Percentiles rank a stretch among this genome's conserved stretches.
phyloP scores from a whole-genome alignment of 2,888 invertebrate genomes.

The Zygothrica quintamaculata region DNA sequence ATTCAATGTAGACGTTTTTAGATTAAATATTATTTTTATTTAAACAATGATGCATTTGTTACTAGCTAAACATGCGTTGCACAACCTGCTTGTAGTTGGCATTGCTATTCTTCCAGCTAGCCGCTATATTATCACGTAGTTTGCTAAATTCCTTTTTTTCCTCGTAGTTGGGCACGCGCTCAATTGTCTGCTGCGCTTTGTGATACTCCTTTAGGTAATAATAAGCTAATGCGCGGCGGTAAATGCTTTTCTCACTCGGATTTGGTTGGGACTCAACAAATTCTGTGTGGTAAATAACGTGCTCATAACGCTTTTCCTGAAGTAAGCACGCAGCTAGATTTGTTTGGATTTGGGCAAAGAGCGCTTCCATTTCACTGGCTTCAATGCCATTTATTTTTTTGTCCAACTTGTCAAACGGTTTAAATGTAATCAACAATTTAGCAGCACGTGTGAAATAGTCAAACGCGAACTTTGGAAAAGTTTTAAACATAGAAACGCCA shows the following conservation, averaged over 20 bases:
- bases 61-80: slow-evolving; percentile 85
- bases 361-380: slow-evolving; percentile 85
- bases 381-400: slow-evolving; percentile 80
- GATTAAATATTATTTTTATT: slow-evolving; percentile 50
- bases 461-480: slow-evolving; percentile 89
- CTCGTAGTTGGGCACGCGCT: slow-evolving; percentile 85
- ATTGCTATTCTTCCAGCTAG: slow-evolving; percentile 87
- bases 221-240: slow-evolving; percentile 85
- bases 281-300: slow-evolving; percentile 87
- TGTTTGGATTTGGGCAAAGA: slow-evolving; percentile 90
- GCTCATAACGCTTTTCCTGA: slow-evolving; percentile 88
- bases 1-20: slow-evolving; percentile 51
- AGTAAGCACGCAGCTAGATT: slow-evolving; percentile 94
- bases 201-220: slow-evolving; percentile 87
- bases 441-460: slow-evolving; percentile 89
- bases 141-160: slow-evolving; percentile 88
- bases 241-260: slow-evolving; percentile 85
- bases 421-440: slow-evolving; percentile 89
- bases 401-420: slow-evolving; percentile 85
- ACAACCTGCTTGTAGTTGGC: slow-evolving; percentile 86
- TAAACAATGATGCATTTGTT: no score
- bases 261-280: slow-evolving; percentile 82
- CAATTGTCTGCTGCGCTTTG: slow-evolving; percentile 87
- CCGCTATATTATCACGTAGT: slow-evolving; percentile 86
- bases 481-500: slow-evolving; percentile 88